Evolutionary conservation across 2,888 invertebrate genomes (phyloP).

Genomic region (Panzeria rudis): DNA sequence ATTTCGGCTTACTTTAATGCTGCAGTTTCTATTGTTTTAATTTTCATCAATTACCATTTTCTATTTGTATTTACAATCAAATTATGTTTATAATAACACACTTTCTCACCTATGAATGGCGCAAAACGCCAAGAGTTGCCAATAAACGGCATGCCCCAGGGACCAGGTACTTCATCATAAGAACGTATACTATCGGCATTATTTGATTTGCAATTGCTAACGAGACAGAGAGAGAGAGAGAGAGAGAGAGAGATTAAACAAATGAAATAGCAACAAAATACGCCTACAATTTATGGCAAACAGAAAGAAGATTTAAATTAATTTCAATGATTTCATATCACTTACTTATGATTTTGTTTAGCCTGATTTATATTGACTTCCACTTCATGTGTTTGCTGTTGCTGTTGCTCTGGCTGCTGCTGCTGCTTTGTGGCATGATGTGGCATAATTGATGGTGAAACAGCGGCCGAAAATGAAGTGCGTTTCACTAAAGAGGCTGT

Average conservation of each 20-base stretch:
- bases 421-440: conserved; percentile 53
- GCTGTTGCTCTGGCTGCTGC: conserved; percentile 58
- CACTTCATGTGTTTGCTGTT: conserved; percentile 32
- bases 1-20: not conserved
- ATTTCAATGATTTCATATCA: conserved; percentile 4
- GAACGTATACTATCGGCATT: conserved; percentile 79
- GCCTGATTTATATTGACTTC: conserved; percentile 38
- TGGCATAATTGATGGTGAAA: conserved; percentile 46
- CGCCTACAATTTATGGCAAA: not conserved
- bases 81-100: conserved; percentile 20
- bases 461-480: conserved; percentile 79
- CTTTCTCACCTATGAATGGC: conserved; percentile 86
- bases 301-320: conserved; percentile 9
- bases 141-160: conserved; percentile 88
- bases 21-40: not conserved
- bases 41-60: not conserved
- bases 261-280: not conserved
- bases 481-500: conserved; percentile 78
- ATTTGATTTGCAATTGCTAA: conserved; percentile 46
- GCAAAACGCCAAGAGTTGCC: conserved; percentile 93
- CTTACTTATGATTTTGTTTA: conserved; percentile 51
- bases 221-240: not conserved
- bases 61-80: not conserved
- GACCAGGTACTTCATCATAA: conserved; percentile 90
- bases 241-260: not conserved